Evolutionary conservation across 2,888 invertebrate genomes (phyloP).

Genomic region (Atrina japonica): DNA sequence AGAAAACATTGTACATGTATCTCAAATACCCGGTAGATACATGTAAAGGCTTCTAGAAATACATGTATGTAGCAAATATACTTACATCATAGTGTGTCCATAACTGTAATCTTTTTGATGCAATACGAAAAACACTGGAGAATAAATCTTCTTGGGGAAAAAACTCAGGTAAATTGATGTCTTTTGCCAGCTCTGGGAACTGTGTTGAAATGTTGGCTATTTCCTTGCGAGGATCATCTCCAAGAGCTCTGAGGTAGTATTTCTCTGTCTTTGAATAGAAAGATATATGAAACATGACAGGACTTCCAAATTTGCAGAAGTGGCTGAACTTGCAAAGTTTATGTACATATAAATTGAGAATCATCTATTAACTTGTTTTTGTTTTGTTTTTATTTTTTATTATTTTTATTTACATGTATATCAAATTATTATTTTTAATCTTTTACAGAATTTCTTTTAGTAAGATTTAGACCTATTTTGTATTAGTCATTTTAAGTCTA

Average conservation of each 20-base stretch:
- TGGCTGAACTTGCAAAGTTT: neutral
- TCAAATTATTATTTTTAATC: no score
- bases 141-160: constrained; percentile 81
- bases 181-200: constrained; percentile 81
- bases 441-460: no score
- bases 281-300: neutral
- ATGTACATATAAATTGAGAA: no score
- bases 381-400: no score
- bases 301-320: neutral
- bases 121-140: constrained; percentile 83
- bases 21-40: no score
- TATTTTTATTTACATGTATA: no score
- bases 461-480: no score
- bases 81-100: constrained; percentile 84
- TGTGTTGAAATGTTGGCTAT: constrained; percentile 82
- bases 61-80: no score
- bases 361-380: no score
- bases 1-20: no score
- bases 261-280: constrained; percentile 71
- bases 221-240: constrained; percentile 82
- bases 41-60: no score
- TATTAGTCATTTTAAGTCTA: no score
- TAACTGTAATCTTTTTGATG: constrained; percentile 81
- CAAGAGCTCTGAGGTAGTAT: constrained; percentile 81
- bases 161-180: constrained; percentile 81